Conservation (phyloP, 2,797 vertebrate species). For the Psittacula derbiana region DNA sequence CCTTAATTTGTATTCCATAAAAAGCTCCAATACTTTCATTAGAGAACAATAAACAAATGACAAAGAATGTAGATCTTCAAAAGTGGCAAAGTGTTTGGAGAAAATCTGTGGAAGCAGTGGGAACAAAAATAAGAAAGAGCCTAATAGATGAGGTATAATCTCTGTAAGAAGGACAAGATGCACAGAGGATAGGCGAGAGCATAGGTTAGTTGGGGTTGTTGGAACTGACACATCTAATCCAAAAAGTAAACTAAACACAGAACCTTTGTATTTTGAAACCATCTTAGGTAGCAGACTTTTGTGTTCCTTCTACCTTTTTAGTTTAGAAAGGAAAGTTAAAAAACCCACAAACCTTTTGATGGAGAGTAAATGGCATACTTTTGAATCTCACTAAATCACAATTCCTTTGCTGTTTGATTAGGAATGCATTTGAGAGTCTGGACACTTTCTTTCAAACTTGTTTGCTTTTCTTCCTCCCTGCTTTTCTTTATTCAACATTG, state of each 20-base stretch:
- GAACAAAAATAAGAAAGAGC: slow-evolving; percentile 27
- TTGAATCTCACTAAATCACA: slow-evolving; percentile 50
- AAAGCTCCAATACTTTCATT: slow-evolving; percentile 7
- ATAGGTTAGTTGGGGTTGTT: slow-evolving; percentile 52
- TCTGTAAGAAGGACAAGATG: slow-evolving; percentile 37
- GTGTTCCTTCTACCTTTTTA: slow-evolving; percentile 49
- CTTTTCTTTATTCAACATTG: slow-evolving; percentile 25
- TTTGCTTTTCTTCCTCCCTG: slow-evolving; percentile 49
- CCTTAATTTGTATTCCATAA: slow-evolving; percentile 36
- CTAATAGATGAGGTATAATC: slow-evolving; percentile 18
- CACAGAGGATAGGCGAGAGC: slow-evolving; percentile 20
- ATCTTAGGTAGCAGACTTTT: slow-evolving; percentile 57
- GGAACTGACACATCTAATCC: slow-evolving; percentile 56
- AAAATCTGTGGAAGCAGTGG: slow-evolving; percentile 16
- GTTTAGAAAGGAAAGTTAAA: slow-evolving; percentile 55
- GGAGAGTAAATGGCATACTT: slow-evolving; percentile 53
- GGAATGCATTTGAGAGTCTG: slow-evolving; percentile 49
- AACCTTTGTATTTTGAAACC: slow-evolving; percentile 41
- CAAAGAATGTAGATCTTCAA: slow-evolving; percentile 17
- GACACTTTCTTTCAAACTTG: slow-evolving; percentile 48
- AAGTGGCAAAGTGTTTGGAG: not conserved
- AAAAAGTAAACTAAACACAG: slow-evolving; percentile 60
- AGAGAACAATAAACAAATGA: slow-evolving; percentile 10
- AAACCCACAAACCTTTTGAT: slow-evolving; percentile 53
- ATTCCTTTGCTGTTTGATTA: slow-evolving; percentile 59